These are phyloP conservation scores for Aphrocallistes beatrix DNA, from an alignment of 37 sponge, comb jelly and placozoan species.

Conservation along the genomic window DNA sequence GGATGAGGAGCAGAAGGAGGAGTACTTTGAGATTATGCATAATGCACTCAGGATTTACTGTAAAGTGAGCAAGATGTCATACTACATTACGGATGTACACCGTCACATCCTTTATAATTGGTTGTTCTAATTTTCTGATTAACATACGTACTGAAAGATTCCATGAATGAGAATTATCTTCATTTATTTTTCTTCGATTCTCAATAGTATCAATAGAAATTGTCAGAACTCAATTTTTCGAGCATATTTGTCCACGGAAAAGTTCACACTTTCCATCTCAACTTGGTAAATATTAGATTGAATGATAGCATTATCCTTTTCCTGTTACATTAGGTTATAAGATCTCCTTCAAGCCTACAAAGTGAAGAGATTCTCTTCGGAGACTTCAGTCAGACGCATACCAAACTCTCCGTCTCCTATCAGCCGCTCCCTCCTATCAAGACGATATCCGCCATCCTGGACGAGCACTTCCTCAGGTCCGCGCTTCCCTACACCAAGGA, in stretches of 20 bases:
- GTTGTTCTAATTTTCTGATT: not conserved
- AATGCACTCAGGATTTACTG: conserved; percentile 43
- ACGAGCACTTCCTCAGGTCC: conserved; percentile 2
- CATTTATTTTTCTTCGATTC: no score
- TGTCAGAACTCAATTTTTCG: no score
- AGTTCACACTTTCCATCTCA: no score
- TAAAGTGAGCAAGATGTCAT: conserved; percentile 30
- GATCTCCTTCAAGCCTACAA: not conserved
- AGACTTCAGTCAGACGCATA: not conserved
- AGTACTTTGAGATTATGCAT: conserved; percentile 22
- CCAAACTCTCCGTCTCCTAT: not conserved
- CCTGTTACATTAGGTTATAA: not conserved
- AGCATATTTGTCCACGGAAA: no score
- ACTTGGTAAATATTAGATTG: no score
- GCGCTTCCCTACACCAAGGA: not conserved
- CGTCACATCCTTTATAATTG: no score
- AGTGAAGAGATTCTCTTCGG: not conserved
- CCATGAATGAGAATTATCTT: no score
- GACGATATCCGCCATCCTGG: not conserved
- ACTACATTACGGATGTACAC: no score
- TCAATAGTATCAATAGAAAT: no score
- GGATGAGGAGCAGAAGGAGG: conserved; percentile 30
- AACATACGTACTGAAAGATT: not conserved
- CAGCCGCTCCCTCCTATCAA: not conserved
- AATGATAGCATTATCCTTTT: no score